phyloP scores from a whole-genome alignment of 2,888 invertebrate genomes.

The Dryadula phaetusa region DNA sequence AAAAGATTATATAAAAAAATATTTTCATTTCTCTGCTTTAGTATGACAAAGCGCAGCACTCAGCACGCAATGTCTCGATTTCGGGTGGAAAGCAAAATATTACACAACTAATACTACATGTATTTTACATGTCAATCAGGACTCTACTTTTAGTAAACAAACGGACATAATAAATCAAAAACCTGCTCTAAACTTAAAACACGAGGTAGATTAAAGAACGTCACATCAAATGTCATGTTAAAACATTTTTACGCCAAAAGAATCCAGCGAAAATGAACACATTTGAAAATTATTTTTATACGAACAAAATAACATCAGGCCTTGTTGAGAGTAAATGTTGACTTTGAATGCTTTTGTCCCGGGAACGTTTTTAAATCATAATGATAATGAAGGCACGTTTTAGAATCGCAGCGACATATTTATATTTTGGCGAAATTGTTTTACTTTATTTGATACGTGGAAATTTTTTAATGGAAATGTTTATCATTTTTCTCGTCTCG shows the following conservation, averaged over 20 bases:
- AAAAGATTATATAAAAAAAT: too few relatives aligned
- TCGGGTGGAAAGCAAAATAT: too few relatives aligned
- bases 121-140: too few relatives aligned
- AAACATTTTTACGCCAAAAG: conserved; percentile 10
- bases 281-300: conserved; percentile 11
- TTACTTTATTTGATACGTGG: conserved; percentile 15
- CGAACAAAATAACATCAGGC: conserved; percentile 8
- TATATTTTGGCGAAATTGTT: conserved; percentile 12
- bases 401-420: conserved; percentile 13
- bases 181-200: neutral
- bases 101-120: too few relatives aligned
- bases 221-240: neutral
- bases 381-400: conserved; percentile 28
- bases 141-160: too few relatives aligned
- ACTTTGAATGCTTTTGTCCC: conserved; percentile 28
- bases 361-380: conserved; percentile 26
- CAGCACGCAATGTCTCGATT: too few relatives aligned
- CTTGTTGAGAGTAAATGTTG: conserved; percentile 26
- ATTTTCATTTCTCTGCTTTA: too few relatives aligned
- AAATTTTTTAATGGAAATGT: conserved; percentile 12
- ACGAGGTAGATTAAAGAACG: neutral
- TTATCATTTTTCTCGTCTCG: conserved; percentile 4
- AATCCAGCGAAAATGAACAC: neutral
- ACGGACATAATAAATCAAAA: too few relatives aligned
- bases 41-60: too few relatives aligned